Base-by-base conservation (phyloP, 2,797 vertebrate genomes). In the Paguma larvata region DNA sequence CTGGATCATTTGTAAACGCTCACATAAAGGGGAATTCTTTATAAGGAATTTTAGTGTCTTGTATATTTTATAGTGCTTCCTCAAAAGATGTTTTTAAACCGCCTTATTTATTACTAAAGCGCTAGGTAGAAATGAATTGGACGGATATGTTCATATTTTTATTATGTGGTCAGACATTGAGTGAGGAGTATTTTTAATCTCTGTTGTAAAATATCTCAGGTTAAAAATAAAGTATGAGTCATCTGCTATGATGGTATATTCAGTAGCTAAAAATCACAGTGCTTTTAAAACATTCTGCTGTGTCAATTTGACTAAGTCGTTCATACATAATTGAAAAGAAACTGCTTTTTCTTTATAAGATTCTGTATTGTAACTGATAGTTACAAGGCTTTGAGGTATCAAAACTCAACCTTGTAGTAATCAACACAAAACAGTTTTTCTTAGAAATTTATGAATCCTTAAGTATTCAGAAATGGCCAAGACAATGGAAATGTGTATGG, bases 111-210 rank as follows among this genome's bases (percentile, higher is more conserved):
- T 89, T 89, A 75, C 27, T 78, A 82, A 97, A 89, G 41, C 16
- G 68, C 12, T 95, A 41, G 38, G 7, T 78, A 84, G 32, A 67
- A 78, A 38, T 94, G 30, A 91, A 62, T 59, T 70, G 38, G 25
- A 87, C 72, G 30, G 15, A 56, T 86, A 59, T 85, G 18, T 56
- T 95, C 84, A 44, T 95, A 79, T 70, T 89, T 97, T 89, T 62
- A 89, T 77, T 84, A 80, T 92, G 8, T 88, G 59, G 27, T 87
- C 41, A 73, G 70, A 94, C 19, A 79, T 41, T 96, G 41, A 96
- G 63, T 95, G 73, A 75, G 15, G 41, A 85, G 34, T 92, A 67
- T 90, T 91, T 97, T 96, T 79, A 92, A 92, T 89, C 56, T 90
- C 51, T 70, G 79, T 91, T 95, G 34, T 89, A 94, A 96, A 96